Evolutionary conservation across 1,140 invertebrate genomes (phyloP), one percentile per base, ranked within the genome.

Genomic region (Megalopta genalis): DNA sequence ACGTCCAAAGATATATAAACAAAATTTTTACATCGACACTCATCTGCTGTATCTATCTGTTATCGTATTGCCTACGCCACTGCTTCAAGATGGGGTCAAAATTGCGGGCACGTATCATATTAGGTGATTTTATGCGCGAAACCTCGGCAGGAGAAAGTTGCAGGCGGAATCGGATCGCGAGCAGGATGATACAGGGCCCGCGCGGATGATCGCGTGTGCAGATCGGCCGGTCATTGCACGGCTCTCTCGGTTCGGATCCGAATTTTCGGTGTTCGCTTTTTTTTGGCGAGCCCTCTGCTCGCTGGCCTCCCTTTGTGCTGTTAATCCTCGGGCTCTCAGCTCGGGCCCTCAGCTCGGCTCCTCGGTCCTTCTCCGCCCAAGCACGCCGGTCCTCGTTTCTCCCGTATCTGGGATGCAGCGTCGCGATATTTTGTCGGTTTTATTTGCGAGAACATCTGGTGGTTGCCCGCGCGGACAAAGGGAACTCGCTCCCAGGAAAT

Each of bases 401-500:
- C 64, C 73, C 59, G 42, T 73, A 10, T 57, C 60, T 68, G 46
- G 67, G 74, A 70, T 52, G 57, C 79, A 67, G 75, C 68, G 68
- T 72, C 69, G 60, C 77, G 75, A 82, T 86, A 81, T 91, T 86
- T 89, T 87, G 84, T 83, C 75, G 72, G 78, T 90, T 85, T 90
- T 88, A 88, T 90, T 90, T 88, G 83, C 77, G 74, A 63, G 88
- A 91, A 90, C 90, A 91, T 91, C 89, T 91, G 90, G 90, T 90
- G 88, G 84, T 81, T 88, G 87, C 83, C 16, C 73, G 80, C 60
- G 54, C 84, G 88, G 85, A 90, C 90, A 91, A 91, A 90, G 89
- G 82, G 65, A 84, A 81, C 81, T 76, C 77, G 84, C 83, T 82
- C 82, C 69, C 78, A 82, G 85, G 67, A 85, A 86, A 86, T 87